Evolutionary conservation across 2,113 vertebrate genomes (phyloP).

Genomic region (Origma solitaria): DNA sequence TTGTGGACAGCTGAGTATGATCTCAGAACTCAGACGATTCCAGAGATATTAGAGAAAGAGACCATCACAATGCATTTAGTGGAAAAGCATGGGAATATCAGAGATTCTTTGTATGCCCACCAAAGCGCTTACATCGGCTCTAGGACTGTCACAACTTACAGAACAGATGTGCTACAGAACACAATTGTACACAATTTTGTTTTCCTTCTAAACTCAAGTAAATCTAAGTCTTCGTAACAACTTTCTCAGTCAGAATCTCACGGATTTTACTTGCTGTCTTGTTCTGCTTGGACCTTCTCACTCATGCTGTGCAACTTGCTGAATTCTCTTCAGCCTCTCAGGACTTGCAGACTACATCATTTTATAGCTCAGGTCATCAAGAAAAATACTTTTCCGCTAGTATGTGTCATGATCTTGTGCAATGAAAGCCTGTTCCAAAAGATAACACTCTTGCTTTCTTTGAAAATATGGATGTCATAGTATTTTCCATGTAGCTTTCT

Average conservation of each 20-base stretch:
- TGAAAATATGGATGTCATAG: neutral
- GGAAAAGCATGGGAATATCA: neutral
- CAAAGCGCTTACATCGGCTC: neutral
- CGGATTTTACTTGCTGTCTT: neutral
- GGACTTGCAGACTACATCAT: neutral
- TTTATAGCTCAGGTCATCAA: neutral
- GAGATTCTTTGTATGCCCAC: neutral
- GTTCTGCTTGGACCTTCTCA: neutral
- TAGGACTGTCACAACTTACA: neutral
- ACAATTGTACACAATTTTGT: neutral
- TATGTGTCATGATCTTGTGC: neutral
- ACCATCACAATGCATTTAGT: neutral
- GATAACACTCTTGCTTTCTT: neutral
- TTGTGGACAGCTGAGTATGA: neutral
- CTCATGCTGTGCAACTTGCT: neutral
- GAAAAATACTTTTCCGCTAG: neutral
- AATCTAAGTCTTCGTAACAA: neutral
- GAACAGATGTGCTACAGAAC: neutral
- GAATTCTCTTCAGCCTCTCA: neutral
- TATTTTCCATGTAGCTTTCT: neutral
- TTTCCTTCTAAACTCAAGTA: neutral
- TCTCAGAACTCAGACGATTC: neutral
- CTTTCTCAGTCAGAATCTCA: neutral
- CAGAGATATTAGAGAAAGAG: neutral
- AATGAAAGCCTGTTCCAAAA: neutral